These are phyloP conservation scores for Etia nguti DNA, from an alignment of 2,113 vertebrate species.

Conservation along the genomic window DNA sequence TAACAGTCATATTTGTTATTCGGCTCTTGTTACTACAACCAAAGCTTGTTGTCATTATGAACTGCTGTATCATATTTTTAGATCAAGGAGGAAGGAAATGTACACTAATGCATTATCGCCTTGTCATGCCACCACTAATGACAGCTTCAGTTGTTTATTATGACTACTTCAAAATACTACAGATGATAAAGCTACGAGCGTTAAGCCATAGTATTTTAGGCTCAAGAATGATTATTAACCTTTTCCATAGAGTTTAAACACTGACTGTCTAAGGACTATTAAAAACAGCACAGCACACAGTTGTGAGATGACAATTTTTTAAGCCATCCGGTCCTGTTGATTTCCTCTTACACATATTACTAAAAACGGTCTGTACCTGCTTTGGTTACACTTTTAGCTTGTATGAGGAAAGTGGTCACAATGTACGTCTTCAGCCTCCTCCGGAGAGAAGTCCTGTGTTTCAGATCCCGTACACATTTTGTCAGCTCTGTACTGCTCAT, in stretches of 20 bases:
- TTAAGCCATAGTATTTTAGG: not conserved
- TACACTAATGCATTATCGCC: not conserved
- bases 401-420: not conserved
- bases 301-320: not conserved
- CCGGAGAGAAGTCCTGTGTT: not conserved
- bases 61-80: not conserved
- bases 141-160: not conserved
- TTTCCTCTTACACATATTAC: accelerated
- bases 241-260: not conserved
- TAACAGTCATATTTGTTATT: accelerated
- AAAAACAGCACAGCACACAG: not conserved
- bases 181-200: not conserved
- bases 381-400: not conserved
- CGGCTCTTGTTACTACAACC: not conserved
- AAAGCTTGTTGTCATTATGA: not conserved
- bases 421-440: not conserved
- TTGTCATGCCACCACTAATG: accelerated
- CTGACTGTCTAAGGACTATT: not conserved
- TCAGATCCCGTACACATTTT: not conserved
- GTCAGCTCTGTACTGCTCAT: not conserved
- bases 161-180: not conserved
- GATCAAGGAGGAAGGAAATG: not conserved
- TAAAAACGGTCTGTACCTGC: accelerated
- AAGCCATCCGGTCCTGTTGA: not conserved
- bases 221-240: not conserved